A percentile compares a stretch with the other conserved stretches of the same genome.
Evolutionary conservation across 2,888 invertebrate genomes (phyloP).

Genomic region (Aplocera efformata): DNA sequence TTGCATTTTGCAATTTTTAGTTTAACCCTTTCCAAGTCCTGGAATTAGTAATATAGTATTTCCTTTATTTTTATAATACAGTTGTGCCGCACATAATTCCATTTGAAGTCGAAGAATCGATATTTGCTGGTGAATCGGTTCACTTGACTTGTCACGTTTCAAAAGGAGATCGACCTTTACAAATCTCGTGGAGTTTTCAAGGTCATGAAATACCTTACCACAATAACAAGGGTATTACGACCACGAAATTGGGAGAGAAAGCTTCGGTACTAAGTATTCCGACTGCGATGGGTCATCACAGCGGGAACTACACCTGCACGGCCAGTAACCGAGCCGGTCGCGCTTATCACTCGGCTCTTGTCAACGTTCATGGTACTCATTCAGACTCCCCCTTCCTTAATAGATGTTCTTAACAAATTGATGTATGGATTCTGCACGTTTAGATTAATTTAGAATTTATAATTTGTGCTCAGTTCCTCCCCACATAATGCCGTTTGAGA

Average conservation of each 20-base stretch:
- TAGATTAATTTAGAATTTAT: constrained; percentile 61
- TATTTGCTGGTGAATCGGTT: constrained; percentile 84
- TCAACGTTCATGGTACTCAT: constrained; percentile 81
- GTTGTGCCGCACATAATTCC: constrained; percentile 83
- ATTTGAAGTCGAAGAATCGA: constrained; percentile 84
- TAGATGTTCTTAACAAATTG: constrained; percentile 40
- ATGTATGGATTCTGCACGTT: constrained; percentile 68
- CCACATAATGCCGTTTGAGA: constrained; percentile 83
- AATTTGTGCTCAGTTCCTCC: constrained; percentile 81
- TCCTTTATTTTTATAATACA: constrained; percentile 36
- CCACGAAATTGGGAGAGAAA: constrained; percentile 76
- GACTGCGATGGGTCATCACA: constrained; percentile 79
- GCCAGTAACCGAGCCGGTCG: constrained; percentile 82
- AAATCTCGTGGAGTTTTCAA: constrained; percentile 85
- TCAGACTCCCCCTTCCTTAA: constrained; percentile 34
- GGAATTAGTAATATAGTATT: constrained; percentile 8
- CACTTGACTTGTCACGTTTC: constrained; percentile 84
- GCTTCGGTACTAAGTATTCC: constrained; percentile 81
- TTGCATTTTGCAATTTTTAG: constrained; percentile 28
- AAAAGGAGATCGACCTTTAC: constrained; percentile 86
- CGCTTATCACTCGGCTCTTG: constrained; percentile 76
- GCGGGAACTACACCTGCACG: constrained; percentile 83
- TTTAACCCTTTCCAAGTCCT: constrained; percentile 23
- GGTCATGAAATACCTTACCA: constrained; percentile 81
- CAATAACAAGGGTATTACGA: constrained; percentile 75